phyloP scores from a whole-genome alignment of 2,113 vertebrate genomes.

The Silurus asotus region DNA sequence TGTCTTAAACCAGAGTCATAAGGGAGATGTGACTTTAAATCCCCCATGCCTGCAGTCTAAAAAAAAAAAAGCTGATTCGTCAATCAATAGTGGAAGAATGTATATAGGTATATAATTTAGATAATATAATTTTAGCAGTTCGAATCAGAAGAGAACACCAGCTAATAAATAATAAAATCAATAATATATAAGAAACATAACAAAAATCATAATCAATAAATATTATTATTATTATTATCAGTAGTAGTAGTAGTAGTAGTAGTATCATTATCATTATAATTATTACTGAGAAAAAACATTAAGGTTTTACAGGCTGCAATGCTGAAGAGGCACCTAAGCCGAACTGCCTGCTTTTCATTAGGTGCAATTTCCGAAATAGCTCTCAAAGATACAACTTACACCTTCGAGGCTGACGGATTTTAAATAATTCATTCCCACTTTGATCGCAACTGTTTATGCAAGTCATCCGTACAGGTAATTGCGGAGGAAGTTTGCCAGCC shows the following conservation, averaged over 20 bases:
- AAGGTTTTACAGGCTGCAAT: neutral
- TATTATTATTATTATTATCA: too few species aligned
- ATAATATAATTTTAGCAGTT: neutral
- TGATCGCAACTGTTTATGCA: conserved; percentile 2
- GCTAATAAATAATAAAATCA: too few species aligned
- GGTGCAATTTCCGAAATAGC: neutral
- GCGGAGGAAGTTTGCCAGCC: neutral
- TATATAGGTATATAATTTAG: neutral
- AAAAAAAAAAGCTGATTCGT: neutral
- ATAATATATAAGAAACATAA: too few species aligned
- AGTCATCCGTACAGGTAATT: conserved; percentile 10
- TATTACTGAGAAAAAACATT: neutral
- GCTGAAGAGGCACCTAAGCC: neutral
- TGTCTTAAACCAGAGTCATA: conserved; percentile 54
- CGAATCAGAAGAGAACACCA: neutral
- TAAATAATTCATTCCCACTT: neutral
- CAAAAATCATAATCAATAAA: too few species aligned
- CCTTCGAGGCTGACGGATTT: neutral
- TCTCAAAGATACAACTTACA: neutral
- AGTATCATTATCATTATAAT: too few species aligned
- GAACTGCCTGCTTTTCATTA: neutral
- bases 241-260: too few species aligned
- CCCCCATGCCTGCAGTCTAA: neutral
- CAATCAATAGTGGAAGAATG: neutral
- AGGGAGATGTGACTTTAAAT: neutral